Evolutionary conservation across 2,888 invertebrate genomes (phyloP), one percentile per base, ranked within the genome.

Genomic region (Abrostola triplasia): DNA sequence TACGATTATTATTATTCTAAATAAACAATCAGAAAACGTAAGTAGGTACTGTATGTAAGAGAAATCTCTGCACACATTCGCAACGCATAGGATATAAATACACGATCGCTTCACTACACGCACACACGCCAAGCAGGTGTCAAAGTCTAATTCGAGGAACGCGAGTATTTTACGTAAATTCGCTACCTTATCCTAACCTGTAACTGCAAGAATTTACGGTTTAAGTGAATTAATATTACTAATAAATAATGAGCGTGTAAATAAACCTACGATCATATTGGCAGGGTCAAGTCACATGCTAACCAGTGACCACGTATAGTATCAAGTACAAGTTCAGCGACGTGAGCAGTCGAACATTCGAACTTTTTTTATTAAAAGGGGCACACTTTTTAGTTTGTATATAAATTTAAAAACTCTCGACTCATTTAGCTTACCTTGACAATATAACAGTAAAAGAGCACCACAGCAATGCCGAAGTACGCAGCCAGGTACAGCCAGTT

Each of bases 141-240:
- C 93, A 93, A 93, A 93, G 93, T 93, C 93, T 92, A 93, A 91
- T 86, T 87, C 72, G 78, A 80, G 81, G 82, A 82, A 79, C 71
- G 79, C 78, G 73, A 66, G 67, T 67, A 73, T 78, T 85, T 84
- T 82, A 85, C 80, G 77, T 81, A 80, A 77, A 81, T 71, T 71
- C 60, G 63, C 72, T 60, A 67, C 38, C 53, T 50, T 49, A 61
- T 36, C 47, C 24, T 57, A 47, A 60, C 36, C 49, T 54, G 49
- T 13, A 51, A 38, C 9, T 48, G 35, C 40, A 48, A 35, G 38
- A 56, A 44, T 24, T 24, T 9, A 11, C 11, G 37, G n/a, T 40
- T n/a, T 5, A 38, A 50, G 1, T 5, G 55, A 36, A 9, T 24
- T 35, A n/a, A 44, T 47, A 47, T 11, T 36, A 7, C 36, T 41